These are phyloP conservation scores for Dichetophora obliterata DNA, from an alignment of 2,888 invertebrate species.

Conservation along the genomic window DNA sequence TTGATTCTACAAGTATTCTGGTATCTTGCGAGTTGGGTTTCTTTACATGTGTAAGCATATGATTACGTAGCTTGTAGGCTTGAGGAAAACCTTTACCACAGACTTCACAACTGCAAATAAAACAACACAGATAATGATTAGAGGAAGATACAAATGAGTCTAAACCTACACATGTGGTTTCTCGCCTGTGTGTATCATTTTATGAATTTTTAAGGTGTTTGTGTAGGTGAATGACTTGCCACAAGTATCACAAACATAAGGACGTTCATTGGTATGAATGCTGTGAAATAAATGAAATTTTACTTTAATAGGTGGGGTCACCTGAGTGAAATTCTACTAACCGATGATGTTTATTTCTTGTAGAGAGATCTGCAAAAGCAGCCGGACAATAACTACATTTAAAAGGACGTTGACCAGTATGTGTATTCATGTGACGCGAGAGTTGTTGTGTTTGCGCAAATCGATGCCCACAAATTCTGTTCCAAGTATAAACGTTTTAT, in stretches of 20 bases:
- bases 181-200: constrained; percentile 67
- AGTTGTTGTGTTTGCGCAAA: constrained; percentile 68
- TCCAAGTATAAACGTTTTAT: background rate
- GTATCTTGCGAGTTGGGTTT: constrained; percentile 39
- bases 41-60: constrained; percentile 58
- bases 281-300: constrained; percentile 47
- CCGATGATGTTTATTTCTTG: constrained; percentile 69
- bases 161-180: constrained; percentile 65
- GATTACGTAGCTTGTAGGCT: constrained; percentile 62
- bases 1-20: constrained; percentile 3
- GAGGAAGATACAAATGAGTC: background rate
- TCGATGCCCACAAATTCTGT: constrained; percentile 66
- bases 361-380: constrained; percentile 69
- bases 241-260: constrained; percentile 66
- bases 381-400: constrained; percentile 67
- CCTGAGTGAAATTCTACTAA: constrained; percentile 41
- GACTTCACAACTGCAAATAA: constrained; percentile 57
- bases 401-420: constrained; percentile 68
- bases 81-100: constrained; percentile 65
- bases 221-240: constrained; percentile 67
- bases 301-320: too few relatives aligned
- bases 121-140: background rate
- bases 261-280: constrained; percentile 67
- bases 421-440: constrained; percentile 69
- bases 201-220: constrained; percentile 66